A percentile compares a stretch with the other conserved stretches of the same genome.
phyloP scores from a whole-genome alignment of 2,797 vertebrate species.

The Arrhamphus sclerolepis region DNA sequence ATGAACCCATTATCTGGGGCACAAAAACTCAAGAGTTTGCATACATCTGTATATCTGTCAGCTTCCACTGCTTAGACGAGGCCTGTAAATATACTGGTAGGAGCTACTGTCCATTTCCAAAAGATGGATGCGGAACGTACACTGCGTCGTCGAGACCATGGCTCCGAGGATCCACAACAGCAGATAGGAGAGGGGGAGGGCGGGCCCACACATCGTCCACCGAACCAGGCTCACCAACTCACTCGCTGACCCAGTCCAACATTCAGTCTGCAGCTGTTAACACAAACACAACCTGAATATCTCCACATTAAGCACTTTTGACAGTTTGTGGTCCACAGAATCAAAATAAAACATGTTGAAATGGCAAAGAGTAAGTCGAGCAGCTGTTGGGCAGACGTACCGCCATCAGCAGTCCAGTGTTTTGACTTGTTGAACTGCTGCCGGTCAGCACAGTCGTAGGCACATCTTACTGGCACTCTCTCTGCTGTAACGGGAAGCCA shows the following conservation, averaged over 20 bases:
- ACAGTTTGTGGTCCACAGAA: too few relatives aligned
- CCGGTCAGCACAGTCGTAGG: slow-evolving; percentile 34
- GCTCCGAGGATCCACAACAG: slow-evolving; percentile 60
- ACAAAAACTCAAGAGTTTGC: not conserved
- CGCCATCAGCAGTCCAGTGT: slow-evolving; percentile 33
- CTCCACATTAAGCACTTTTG: slow-evolving; percentile 4
- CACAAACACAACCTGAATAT: slow-evolving; percentile 2
- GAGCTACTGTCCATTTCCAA: not conserved
- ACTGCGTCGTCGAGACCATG: slow-evolving; percentile 51
- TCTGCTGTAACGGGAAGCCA: slow-evolving; percentile 32
- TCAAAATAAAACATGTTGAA: not conserved
- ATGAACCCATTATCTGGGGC: too few relatives aligned
- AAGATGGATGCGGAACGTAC: slow-evolving; percentile 42
- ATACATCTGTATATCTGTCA: too few relatives aligned
- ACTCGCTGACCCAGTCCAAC: slow-evolving; percentile 23
- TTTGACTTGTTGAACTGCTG: slow-evolving; percentile 29
- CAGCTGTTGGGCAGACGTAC: slow-evolving; percentile 11
- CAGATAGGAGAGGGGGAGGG: slow-evolving; percentile 47
- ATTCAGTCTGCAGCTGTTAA: slow-evolving; percentile 48
- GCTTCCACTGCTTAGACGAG: too few relatives aligned
- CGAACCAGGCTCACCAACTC: slow-evolving; percentile 10
- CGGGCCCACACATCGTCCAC: slow-evolving; percentile 69
- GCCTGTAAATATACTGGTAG: not conserved
- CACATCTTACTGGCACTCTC: slow-evolving; percentile 43
- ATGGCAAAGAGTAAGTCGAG: not conserved